Base-by-base conservation (phyloP, 2,797 vertebrate species). In the Typhlichthys eigenmanni region DNA sequence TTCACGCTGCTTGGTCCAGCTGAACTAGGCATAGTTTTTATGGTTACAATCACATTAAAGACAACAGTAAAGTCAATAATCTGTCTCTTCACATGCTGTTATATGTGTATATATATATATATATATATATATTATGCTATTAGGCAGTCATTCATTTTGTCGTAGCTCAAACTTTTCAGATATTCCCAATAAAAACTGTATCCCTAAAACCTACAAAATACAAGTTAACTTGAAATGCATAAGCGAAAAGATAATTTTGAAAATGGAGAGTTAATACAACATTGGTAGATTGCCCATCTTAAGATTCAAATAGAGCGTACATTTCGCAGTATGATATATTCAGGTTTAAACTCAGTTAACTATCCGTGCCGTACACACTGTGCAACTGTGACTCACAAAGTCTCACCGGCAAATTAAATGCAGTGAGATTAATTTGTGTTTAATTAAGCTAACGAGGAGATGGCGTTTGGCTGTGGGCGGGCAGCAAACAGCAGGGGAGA, bases 401-500 rank as follows among this genome's bases (percentile, higher is more conserved):
- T 75, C 72, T 85, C 79, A 69, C 68, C 58, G 19, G 76, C 76
- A 73, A 80, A 67, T 83, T 72, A 81, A 76, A 38, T 77, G 53
- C 66, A 61, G 67, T 61, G 72, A 66, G 72, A 79, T 88, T 90
- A 88, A 91, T 88, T 88, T 89, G 63, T 75, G 62, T 65, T 89
- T 89, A 83, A 90, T 91, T 89, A 87, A 89, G 80, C 66, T 62
- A 59, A 50, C 54, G 71, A 78, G 55, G 65, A 78, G 80, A 72
- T 64, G 58, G 19, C 52, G 71, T 55, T 59, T 56, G 64, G 14
- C 71, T 69, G 58, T 63, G 69, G 76, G 55, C 59, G 68, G 38
- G 68, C 66, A 62, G 68, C 75, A 65, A 80, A 75, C 54, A 75
- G 71, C 64, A 68, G 32, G 62, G 62, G 55, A 79, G 57, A 61